Evolutionary conservation across 2,888 invertebrate species (phyloP).

Genomic region (Poecilus cupreus): DNA sequence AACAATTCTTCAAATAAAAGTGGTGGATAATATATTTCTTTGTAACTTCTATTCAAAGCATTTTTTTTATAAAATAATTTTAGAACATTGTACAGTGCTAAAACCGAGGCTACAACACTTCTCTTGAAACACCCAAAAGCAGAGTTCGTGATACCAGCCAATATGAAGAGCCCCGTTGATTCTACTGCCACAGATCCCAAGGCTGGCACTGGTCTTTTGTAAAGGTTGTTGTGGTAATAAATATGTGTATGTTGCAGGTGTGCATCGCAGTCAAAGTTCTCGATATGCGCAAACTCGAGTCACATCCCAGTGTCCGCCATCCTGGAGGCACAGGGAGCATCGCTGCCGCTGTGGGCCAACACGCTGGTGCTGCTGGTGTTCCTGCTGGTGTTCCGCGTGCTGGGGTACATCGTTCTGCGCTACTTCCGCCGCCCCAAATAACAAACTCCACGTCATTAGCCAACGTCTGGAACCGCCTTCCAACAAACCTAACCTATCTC

Average conservation of each 20-base stretch:
- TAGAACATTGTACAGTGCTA: no score
- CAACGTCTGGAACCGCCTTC: neutral
- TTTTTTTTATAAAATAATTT: no score
- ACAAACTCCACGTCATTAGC: constrained; percentile 64
- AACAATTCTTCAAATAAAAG: no score
- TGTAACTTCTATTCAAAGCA: no score
- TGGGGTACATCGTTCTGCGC: constrained; percentile 84
- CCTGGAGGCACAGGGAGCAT: constrained; percentile 79
- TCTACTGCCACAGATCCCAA: no score
- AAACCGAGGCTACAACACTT: no score
- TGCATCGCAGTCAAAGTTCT: constrained; percentile 80
- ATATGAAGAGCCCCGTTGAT: no score
- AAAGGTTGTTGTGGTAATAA: no score
- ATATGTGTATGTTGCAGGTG: constrained; percentile 73
- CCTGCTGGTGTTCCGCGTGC: constrained; percentile 81
- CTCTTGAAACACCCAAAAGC: no score
- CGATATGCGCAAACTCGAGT: constrained; percentile 76
- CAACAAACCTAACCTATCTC: neutral
- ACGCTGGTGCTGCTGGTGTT: constrained; percentile 82
- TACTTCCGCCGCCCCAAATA: constrained; percentile 82
- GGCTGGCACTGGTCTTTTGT: no score
- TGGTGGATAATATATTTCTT: no score
- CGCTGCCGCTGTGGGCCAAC: constrained; percentile 83
- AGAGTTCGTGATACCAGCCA: no score
- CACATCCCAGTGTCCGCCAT: constrained; percentile 81